These are phyloP conservation scores for Sinosuthora webbiana DNA, from an alignment of 2,113 vertebrate species.

Conservation along the genomic window DNA sequence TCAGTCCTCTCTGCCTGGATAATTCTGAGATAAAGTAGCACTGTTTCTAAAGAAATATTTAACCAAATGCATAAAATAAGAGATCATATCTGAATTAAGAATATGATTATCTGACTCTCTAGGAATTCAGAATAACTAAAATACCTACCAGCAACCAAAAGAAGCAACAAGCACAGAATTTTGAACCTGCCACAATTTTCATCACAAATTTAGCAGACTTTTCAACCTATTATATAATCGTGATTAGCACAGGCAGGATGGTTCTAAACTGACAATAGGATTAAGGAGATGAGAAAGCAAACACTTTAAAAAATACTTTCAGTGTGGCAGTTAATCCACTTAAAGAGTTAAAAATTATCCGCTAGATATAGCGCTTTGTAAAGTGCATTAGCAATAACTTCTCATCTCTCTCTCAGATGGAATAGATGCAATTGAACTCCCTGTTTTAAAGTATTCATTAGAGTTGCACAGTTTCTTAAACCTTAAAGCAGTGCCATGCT, in stretches of 20 bases:
- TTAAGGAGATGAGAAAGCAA: background rate
- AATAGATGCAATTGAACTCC: background rate
- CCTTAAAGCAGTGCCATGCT: background rate
- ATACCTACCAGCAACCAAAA: background rate
- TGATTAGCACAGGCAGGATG: background rate
- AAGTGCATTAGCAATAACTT: slow-evolving; percentile 35
- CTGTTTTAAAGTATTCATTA: slow-evolving; percentile 41
- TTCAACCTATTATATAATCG: background rate
- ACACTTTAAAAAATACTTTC: background rate
- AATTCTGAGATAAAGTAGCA: background rate
- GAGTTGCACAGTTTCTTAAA: slow-evolving; percentile 32
- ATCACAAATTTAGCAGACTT: background rate
- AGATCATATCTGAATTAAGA: background rate
- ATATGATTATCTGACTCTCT: background rate
- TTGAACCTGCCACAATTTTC: background rate
- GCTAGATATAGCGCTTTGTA: background rate
- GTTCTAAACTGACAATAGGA: background rate
- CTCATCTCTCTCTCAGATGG: slow-evolving; percentile 14
- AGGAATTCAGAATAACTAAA: background rate
- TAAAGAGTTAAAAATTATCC: slow-evolving; percentile 42
- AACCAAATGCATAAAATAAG: background rate
- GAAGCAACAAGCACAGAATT: background rate
- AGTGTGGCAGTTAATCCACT: background rate
- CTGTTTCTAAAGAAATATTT: background rate
- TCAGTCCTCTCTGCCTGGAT: background rate